These are phyloP conservation scores for Trematocara stigmaticum DNA, from an alignment of 2,113 vertebrate species.

Conservation along the genomic window DNA sequence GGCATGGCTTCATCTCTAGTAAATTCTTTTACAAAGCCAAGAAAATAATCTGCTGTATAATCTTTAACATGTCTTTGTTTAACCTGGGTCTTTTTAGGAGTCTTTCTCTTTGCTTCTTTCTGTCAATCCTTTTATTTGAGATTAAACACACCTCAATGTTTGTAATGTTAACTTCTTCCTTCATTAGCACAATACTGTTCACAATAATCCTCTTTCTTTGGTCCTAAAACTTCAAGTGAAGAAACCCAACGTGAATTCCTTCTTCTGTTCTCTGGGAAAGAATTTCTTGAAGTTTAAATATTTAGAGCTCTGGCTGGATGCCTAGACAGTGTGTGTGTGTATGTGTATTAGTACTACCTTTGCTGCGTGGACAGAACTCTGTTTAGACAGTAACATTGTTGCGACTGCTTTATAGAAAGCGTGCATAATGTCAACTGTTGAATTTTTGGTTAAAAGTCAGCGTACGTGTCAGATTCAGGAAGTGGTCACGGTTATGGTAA, in stretches of 20 bases:
- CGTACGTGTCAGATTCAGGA: not conserved
- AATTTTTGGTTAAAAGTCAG: not conserved
- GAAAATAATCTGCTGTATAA: not conserved
- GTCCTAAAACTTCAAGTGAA: not conserved
- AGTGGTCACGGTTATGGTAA: not conserved
- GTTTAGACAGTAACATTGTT: not conserved
- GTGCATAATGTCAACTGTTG: not conserved
- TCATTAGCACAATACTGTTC: not conserved
- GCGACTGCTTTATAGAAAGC: not conserved
- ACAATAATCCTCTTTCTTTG: not conserved
- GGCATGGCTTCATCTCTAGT: not conserved
- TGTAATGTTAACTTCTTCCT: not conserved
- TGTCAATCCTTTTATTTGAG: not conserved
- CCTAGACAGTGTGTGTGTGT: conserved; percentile 15
- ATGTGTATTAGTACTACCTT: not conserved
- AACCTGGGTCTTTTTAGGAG: not conserved
- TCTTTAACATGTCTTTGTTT: not conserved
- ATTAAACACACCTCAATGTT: not conserved
- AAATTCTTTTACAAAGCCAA: not conserved
- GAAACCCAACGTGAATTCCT: not conserved
- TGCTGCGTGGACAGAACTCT: not conserved
- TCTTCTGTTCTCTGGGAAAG: conserved; percentile 14
- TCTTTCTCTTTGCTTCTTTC: not conserved
- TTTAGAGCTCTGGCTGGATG: conserved; percentile 51
- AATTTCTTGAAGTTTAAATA: conserved; percentile 60